Percentiles rank a stretch among this genome's conserved stretches.
Evolutionary conservation across 2,797 vertebrate species (phyloP).

Genomic region (Lutjanus argentimaculatus): DNA sequence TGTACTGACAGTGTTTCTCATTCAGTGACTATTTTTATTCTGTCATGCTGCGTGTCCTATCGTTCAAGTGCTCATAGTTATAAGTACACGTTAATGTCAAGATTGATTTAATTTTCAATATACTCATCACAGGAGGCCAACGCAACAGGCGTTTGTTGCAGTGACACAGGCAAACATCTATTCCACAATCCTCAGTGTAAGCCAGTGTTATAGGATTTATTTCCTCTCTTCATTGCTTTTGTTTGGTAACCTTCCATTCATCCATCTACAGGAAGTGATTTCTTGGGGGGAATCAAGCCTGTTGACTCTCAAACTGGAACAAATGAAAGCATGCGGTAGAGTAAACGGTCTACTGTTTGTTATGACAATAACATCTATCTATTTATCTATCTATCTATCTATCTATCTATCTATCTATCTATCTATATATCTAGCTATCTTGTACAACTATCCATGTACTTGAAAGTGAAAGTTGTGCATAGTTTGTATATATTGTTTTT

Average conservation of each 20-base stretch:
- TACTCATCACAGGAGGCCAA: neutral
- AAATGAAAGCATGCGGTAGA: constrained; percentile 41
- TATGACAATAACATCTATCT: neutral
- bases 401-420: constrained; percentile 35
- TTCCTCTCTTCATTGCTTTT: constrained; percentile 29
- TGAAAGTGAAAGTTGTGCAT: too few species aligned
- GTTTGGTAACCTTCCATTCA: constrained; percentile 39
- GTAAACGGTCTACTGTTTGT: constrained; percentile 18
- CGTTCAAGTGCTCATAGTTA: neutral
- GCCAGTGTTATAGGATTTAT: constrained; percentile 30
- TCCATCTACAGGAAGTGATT: constrained; percentile 41
- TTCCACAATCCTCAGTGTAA: constrained; percentile 21
- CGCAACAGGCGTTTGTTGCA: neutral
- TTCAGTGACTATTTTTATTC: constrained; percentile 5
- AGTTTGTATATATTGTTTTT: too few species aligned
- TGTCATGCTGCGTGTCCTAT: neutral
- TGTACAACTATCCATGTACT: too few species aligned
- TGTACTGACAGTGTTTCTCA: neutral
- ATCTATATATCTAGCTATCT: constrained; percentile 12
- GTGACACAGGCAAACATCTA: constrained; percentile 25
- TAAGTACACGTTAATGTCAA: constrained; percentile 28
- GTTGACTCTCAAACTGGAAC: constrained; percentile 45
- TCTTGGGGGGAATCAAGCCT: constrained; percentile 45
- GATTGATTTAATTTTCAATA: constrained; percentile 29
- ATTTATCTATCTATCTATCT: constrained; percentile 31